Conservation (phyloP, 2,797 vertebrate species). For the Hafferia zeledoni region DNA sequence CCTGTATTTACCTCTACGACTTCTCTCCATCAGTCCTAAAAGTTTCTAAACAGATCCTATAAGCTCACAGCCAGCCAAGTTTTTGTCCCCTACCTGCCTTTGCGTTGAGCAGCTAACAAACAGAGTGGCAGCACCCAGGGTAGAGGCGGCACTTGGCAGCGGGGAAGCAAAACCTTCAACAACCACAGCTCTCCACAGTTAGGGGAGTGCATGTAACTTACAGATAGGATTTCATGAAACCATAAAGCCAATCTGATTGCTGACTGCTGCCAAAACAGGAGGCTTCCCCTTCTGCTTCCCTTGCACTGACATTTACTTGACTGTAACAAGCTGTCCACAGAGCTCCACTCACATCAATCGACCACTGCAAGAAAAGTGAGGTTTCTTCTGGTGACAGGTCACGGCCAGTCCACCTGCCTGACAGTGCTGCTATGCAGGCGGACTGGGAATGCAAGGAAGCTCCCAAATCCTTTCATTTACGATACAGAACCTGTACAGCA, state of each 20-base stretch:
- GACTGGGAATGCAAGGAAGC: background rate
- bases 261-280: background rate
- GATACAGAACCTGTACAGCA: background rate
- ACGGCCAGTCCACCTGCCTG: background rate
- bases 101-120: background rate
- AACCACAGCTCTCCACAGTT: background rate
- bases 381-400: background rate
- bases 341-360: background rate
- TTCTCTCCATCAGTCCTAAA: background rate
- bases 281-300: background rate
- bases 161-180: background rate
- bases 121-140: background rate
- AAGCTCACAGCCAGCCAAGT: background rate
- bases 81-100: background rate
- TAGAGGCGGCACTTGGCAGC: fast-evolving
- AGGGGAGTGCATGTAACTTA: background rate
- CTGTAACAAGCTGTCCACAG: background rate
- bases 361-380: background rate
- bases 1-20: background rate
- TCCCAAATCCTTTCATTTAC: background rate
- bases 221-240: background rate
- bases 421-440: background rate
- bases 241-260: background rate
- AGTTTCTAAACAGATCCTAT: background rate
- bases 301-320: background rate